Percentiles rank a stretch among this genome's conserved stretches.
Evolutionary conservation across 23 tunicate genomes (phyloP).

Genomic region (Corella eumyota): DNA sequence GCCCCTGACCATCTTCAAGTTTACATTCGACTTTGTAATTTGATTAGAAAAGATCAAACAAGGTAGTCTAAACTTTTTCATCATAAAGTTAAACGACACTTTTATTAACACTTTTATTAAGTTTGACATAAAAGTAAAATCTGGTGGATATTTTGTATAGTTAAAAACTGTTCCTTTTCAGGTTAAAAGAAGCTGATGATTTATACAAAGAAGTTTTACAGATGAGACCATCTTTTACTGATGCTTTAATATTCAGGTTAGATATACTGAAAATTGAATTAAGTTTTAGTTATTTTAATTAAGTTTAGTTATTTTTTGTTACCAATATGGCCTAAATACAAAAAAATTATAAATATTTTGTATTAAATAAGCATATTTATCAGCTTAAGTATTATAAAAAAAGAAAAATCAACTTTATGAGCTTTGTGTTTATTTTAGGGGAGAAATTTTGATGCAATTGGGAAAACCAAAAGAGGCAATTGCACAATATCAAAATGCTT

Average conservation of each 20-base stretch:
- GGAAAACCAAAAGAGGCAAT: slow-evolving; percentile 34
- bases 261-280: background rate
- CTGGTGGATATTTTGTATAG: background rate
- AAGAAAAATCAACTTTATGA: too few species aligned
- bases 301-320: background rate
- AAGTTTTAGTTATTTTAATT: background rate
- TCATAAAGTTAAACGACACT: background rate
- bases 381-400: too few species aligned
- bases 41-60: slow-evolving; percentile 23
- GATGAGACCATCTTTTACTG: slow-evolving; percentile 40
- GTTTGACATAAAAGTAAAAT: background rate
- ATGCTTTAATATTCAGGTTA: slow-evolving; percentile 70
- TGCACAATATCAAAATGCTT: slow-evolving; percentile 30
- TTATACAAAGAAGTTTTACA: slow-evolving; percentile 49
- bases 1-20: slow-evolving; percentile 50
- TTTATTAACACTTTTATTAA: background rate
- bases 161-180: background rate
- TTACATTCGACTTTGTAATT: slow-evolving; percentile 37
- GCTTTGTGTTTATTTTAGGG: slow-evolving; percentile 26
- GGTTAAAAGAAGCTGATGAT: slow-evolving; percentile 47
- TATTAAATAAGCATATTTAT: background rate
- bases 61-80: background rate
- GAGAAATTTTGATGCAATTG: slow-evolving; percentile 49
- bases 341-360: background rate
- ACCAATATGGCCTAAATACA: background rate